A percentile compares a stretch with the other conserved stretches of the same genome.
Evolutionary conservation across 1,140 invertebrate genomes (phyloP).

Genomic region (Aphaenogaster rudis): DNA sequence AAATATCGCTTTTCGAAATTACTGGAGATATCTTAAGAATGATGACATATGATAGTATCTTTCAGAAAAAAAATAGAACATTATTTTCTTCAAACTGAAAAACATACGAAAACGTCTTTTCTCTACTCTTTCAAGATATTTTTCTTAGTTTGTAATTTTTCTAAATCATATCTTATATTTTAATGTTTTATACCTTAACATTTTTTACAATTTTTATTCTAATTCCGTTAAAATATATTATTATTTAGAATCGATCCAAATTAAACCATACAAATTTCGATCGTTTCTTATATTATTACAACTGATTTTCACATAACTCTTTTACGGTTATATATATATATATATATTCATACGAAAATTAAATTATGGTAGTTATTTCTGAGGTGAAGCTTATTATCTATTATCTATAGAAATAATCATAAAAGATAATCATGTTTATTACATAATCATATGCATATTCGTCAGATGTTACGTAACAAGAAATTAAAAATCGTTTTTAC

Average conservation of each 20-base stretch:
- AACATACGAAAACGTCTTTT: not conserved
- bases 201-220: slow-evolving; percentile 17
- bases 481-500: slow-evolving; percentile 22
- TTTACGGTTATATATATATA: not conserved
- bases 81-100: not conserved
- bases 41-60: not conserved
- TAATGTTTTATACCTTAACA: not conserved
- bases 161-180: not conserved
- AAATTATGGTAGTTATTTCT: not conserved
- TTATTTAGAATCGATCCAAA: not conserved
- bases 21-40: not conserved
- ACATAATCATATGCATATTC: not conserved
- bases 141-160: not conserved
- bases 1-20: not conserved
- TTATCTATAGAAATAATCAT: not conserved
- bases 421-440: not conserved
- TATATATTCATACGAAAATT: not conserved
- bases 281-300: not conserved
- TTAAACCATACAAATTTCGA: not conserved
- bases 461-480: not conserved
- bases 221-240: not conserved
- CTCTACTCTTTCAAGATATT: not conserved
- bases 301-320: not conserved
- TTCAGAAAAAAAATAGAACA: not conserved
- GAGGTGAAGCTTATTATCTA: not conserved